Evolutionary conservation across 2,113 vertebrate genomes (phyloP).

Genomic region (Myxocyprinus asiaticus): DNA sequence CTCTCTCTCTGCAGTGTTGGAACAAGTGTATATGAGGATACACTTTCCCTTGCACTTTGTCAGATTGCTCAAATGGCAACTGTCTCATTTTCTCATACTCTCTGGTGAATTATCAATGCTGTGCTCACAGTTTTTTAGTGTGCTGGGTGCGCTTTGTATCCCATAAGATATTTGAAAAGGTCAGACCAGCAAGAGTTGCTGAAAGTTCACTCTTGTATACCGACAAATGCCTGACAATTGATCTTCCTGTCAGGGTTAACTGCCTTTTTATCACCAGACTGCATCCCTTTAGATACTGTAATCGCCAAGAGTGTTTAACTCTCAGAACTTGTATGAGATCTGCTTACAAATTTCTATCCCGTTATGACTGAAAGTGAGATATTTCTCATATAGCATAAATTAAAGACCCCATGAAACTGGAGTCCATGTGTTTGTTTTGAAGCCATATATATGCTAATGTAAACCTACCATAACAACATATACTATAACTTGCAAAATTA

Average conservation of each 20-base stretch:
- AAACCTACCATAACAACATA: no score
- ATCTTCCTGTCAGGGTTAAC: no score
- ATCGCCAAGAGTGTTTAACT: not conserved
- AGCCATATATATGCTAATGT: no score
- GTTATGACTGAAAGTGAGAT: not conserved
- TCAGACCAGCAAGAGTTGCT: slow-evolving; percentile 38
- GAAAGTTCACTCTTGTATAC: slow-evolving; percentile 21
- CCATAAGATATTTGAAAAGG: slow-evolving; percentile 33
- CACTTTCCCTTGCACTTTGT: not conserved
- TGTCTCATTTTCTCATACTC: not conserved
- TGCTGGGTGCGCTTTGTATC: slow-evolving; percentile 18
- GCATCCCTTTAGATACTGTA: not conserved
- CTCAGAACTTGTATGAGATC: not conserved
- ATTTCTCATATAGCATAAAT: no score
- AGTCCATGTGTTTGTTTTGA: no score
- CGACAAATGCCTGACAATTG: slow-evolving; percentile 2
- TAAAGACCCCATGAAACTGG: no score
- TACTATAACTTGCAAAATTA: no score
- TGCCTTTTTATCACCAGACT: no score
- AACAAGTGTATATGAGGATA: no score
- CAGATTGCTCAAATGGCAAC: slow-evolving; percentile 10
- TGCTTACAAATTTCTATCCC: not conserved
- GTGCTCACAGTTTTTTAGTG: slow-evolving; percentile 1
- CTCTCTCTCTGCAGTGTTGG: not conserved
- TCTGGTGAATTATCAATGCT: slow-evolving; percentile 7